Percentiles rank a stretch among this genome's conserved stretches.
Conservation (phyloP, 1,140 invertebrate genomes). For the Bombus difficillimus region DNA sequence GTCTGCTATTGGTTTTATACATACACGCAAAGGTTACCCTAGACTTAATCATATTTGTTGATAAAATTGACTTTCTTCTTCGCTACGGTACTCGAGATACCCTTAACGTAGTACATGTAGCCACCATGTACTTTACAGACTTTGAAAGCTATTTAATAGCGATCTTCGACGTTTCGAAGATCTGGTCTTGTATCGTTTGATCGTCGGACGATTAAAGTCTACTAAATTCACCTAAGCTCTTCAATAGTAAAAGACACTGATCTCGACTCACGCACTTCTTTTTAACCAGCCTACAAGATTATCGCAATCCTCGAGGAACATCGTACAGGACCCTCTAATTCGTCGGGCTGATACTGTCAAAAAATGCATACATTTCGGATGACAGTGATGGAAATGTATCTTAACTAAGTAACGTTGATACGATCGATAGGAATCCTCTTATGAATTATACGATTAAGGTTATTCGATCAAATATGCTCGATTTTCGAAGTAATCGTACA, state of each 20-base stretch:
- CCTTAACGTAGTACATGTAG: constrained; percentile 19
- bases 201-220: constrained; percentile 40
- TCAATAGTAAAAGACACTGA: constrained; percentile 33
- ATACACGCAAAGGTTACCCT: constrained; percentile 44
- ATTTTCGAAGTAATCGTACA: neutral
- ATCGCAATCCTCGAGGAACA: constrained; percentile 24
- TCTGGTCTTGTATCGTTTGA: neutral
- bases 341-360: constrained; percentile 8
- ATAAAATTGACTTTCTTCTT: constrained; percentile 68
- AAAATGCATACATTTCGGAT: neutral
- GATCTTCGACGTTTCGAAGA: neutral
- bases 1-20: constrained; percentile 43
- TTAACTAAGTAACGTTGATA: constrained; percentile 1
- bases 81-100: constrained; percentile 39
- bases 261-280: neutral
- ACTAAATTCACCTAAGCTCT: constrained; percentile 57
- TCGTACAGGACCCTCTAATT: constrained; percentile 23
- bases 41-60: constrained; percentile 68
- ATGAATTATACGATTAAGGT: neutral
- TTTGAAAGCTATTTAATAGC: neutral
- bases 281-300: neutral
- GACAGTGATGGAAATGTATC: constrained; percentile 7
- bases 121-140: neutral
- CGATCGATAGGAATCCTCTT: neutral
- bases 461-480: neutral